A percentile compares a stretch with the other conserved stretches of the same genome.
Evolutionary conservation across 2,113 vertebrate species (phyloP).

Genomic region (Saimiri boliviensis): DNA sequence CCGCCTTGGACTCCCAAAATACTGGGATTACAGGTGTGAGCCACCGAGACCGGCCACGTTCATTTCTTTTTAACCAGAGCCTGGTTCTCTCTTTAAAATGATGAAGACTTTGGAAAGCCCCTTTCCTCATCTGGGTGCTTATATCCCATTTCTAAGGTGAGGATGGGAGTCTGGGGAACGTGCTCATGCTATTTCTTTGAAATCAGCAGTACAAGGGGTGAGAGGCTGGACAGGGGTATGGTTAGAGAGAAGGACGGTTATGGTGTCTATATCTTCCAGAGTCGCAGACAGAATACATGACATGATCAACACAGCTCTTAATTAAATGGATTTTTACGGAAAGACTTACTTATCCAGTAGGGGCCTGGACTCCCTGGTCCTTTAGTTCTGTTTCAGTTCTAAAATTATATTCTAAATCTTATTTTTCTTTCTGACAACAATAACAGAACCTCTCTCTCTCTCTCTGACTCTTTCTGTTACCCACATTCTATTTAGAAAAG

Average conservation of each 20-base stretch:
- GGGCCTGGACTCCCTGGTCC: not conserved
- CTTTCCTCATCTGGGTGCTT: not conserved
- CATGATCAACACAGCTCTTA: not conserved
- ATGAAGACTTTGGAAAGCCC: not conserved
- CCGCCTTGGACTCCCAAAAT: too few species aligned
- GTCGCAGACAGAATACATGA: not conserved
- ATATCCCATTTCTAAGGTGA: not conserved
- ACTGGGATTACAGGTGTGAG: too few species aligned
- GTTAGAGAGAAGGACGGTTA: not conserved
- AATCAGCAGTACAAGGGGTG: not conserved
- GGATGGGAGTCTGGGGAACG: not conserved
- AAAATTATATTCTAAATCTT: not conserved
- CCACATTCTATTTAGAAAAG: constrained; percentile 56
- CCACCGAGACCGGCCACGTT: not conserved
- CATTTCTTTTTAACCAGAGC: not conserved
- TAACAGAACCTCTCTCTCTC: not conserved
- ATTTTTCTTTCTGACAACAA: not conserved
- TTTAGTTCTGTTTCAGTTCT: not conserved
- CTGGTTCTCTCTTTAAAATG: not conserved
- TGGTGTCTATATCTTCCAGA: not conserved
- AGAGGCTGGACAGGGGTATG: not conserved
- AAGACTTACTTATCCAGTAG: not conserved
- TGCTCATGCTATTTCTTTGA: not conserved
- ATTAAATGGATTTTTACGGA: not conserved
- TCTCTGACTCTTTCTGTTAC: not conserved